Percentiles rank a stretch among this genome's conserved stretches.
Conservation (phyloP, 2,113 vertebrate species). For the Eudyptes chrysolophus region DNA sequence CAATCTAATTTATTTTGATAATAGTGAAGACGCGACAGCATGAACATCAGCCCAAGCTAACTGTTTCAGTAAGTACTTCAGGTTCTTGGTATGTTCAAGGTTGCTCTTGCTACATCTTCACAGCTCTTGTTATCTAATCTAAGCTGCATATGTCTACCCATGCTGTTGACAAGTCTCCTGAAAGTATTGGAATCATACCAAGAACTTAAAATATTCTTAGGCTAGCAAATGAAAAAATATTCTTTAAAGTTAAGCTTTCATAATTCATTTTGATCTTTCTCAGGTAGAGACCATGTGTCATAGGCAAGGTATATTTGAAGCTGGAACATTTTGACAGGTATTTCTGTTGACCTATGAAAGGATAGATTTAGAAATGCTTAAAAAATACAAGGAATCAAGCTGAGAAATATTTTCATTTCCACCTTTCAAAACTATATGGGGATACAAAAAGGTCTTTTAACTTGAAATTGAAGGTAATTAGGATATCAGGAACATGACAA, state of each 20-base stretch:
- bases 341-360: not conserved
- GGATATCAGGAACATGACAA: not conserved
- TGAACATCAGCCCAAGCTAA: not conserved
- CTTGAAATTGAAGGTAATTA: not conserved
- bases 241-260: not conserved
- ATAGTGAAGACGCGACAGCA: not conserved
- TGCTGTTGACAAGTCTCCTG: constrained; percentile 13
- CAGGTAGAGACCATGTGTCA: not conserved
- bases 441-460: not conserved
- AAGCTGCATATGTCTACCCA: not conserved
- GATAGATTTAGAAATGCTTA: not conserved
- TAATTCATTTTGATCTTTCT: not conserved
- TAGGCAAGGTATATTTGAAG: not conserved
- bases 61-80: not conserved
- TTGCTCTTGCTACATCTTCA: not conserved
- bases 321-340: not conserved
- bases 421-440: not conserved
- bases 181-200: constrained; percentile 15
- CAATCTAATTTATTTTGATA: not conserved
- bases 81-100: not conserved
- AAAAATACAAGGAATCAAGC: not conserved
- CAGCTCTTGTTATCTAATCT: not conserved
- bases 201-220: constrained; percentile 12
- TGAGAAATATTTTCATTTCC: not conserved
- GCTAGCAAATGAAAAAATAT: not conserved